Percentiles rank a stretch among this genome's conserved stretches.
Evolutionary conservation across 2,113 vertebrate species (phyloP).

Genomic region (Tricholaema leucomelas): DNA sequence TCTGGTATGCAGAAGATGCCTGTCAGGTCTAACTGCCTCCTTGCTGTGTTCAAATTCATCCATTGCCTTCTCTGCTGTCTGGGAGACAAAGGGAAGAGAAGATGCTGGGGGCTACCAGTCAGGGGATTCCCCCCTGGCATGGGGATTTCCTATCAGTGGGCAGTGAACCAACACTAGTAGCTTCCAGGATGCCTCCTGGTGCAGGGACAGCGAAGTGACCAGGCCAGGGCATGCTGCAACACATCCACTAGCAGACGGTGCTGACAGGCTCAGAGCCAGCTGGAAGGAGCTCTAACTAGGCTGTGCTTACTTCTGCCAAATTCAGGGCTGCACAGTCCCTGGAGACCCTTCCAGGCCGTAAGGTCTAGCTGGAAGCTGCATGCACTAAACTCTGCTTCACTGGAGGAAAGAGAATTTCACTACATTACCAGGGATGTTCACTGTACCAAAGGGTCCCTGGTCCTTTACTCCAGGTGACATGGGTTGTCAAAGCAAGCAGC

Average conservation of each 20-base stretch:
- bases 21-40: neutral
- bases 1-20: neutral
- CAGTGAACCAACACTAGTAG: neutral
- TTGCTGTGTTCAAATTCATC: neutral
- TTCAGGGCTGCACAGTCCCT: neutral
- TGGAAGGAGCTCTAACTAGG: neutral
- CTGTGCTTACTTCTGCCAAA: neutral
- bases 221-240: neutral
- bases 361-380: neutral
- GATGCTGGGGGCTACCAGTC: neutral
- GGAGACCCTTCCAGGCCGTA: neutral
- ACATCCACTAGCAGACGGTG: neutral
- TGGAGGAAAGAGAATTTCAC: neutral
- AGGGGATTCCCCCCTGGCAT: neutral
- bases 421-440: neutral
- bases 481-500: neutral
- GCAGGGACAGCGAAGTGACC: neutral
- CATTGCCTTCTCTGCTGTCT: neutral
- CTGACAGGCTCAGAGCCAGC: neutral
- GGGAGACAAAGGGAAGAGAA: neutral
- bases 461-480: neutral
- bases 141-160: neutral
- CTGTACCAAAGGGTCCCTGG: neutral
- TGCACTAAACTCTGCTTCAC: fast-evolving
- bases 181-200: neutral